Conservation (phyloP, 2,113 vertebrate species). For the Aspiorhynchus laticeps region DNA sequence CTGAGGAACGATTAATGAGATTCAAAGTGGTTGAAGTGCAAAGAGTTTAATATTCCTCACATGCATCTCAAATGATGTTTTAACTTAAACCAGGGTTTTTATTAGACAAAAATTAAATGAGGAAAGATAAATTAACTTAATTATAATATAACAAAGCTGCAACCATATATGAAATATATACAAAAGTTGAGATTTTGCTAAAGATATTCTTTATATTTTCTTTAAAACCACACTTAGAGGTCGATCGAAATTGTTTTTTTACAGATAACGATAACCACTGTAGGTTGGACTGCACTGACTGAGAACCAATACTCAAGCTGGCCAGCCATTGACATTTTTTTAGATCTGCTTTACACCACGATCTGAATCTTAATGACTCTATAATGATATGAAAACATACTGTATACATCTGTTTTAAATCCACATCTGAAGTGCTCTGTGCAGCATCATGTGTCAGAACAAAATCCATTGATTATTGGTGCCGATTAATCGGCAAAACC, state of each 20-base stretch:
- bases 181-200: not conserved
- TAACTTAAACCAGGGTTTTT: not conserved
- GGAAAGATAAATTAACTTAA: not conserved
- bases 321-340: not conserved
- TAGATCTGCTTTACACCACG: not conserved
- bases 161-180: not conserved
- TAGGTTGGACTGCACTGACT: not conserved
- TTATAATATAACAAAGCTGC: not conserved
- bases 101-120: not conserved
- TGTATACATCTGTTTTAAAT: not conserved
- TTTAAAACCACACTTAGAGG: too few species aligned
- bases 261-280: not conserved
- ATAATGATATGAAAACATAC: not conserved
- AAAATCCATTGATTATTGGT: not conserved
- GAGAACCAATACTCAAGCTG: not conserved
- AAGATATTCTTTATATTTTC: not conserved
- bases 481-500: not conserved
- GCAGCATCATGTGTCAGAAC: not conserved
- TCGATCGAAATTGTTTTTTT: not conserved
- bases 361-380: not conserved
- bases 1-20: slow-evolving; percentile 11
- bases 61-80: not conserved
- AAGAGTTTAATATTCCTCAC: slow-evolving; percentile 16
- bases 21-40: not conserved
- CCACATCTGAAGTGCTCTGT: not conserved